Evolutionary conservation across 2,888 invertebrate genomes (phyloP), one percentile per base, ranked within the genome.

Genomic region (Parnassius apollo): DNA sequence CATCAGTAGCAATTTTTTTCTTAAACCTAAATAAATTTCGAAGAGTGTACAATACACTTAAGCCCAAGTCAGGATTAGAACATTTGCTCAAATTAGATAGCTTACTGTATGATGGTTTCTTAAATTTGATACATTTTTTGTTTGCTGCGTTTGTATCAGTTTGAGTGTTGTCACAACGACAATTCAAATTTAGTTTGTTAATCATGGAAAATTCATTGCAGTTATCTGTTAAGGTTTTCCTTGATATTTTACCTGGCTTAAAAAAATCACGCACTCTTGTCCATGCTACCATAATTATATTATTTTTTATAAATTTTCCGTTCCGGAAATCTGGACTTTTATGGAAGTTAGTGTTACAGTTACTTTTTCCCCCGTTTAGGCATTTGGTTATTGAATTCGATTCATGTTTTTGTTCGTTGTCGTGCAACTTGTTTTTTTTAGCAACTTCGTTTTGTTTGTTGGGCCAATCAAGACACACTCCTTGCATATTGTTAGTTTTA

Each of bases 1-100:
- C 61, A 57, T n/a, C 22, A 45, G 11, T 1, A 45, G 9, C 46
- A 48, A 35, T n/a, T 22, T 53, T 53, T 12, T 59, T 44, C 13
- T 59, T 48, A n/a, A 25, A 25, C 9, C 13, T 53, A 59, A 46
- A 54, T 35, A 35, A 42, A 52, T 48, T 46, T 18, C 42, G 45
- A 48, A 55, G 1, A 22, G 53, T 3, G 2, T 42, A 48, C 11
- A 12, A 42, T 7, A 49, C 11, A 42, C 49, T 49, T 11, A 35
- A 42, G 49, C 35, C 49, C n/a, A 42, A 42, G 2, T 4, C 13
- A 42, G 57, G 18, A 10, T 57, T 57, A 13, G 35, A 57, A 42
- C 11, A 45, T 45, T 55, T 44, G 18, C n/a, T 9, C 42, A 44
- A 42, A 54, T 18, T 54, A 10, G 10, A 18, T 1, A 42, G 10